phyloP scores from a whole-genome alignment of 2,888 invertebrate genomes.

The Euzophera pinguis region DNA sequence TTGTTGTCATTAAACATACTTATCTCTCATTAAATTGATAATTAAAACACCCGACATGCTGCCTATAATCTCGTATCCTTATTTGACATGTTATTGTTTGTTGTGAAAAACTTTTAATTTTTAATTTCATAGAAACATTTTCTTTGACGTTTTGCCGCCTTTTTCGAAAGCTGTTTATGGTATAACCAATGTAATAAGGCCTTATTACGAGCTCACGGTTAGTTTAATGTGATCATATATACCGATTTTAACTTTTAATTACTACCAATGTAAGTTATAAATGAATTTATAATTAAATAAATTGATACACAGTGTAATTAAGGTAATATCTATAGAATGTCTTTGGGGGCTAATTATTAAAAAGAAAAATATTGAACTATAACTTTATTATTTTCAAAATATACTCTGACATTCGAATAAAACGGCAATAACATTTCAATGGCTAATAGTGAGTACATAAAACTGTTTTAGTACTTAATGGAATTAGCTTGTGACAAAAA shows the following conservation, averaged over 20 bases:
- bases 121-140: constrained; percentile 3
- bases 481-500: too few relatives aligned
- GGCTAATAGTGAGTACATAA: too few relatives aligned
- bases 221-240: neutral
- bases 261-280: neutral
- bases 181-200: neutral
- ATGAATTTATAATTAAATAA: constrained; percentile 1
- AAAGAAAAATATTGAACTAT: neutral
- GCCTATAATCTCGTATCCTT: neutral
- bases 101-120: neutral
- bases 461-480: too few relatives aligned
- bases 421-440: too few relatives aligned
- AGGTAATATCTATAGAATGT: neutral
- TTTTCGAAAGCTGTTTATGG: neutral
- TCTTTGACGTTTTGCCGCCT: neutral
- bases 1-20: neutral
- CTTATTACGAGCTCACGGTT: neutral
- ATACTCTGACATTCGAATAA: neutral
- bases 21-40: neutral
- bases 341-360: neutral
- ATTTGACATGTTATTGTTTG: constrained; percentile 5
- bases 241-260: neutral
- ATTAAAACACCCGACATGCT: neutral
- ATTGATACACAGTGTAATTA: neutral
- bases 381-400: constrained; percentile 1